A percentile compares a stretch with the other conserved stretches of the same genome.
These are phyloP conservation scores for Lithobates pipiens DNA, from an alignment of 2,797 vertebrate genomes.

Conservation along the genomic window DNA sequence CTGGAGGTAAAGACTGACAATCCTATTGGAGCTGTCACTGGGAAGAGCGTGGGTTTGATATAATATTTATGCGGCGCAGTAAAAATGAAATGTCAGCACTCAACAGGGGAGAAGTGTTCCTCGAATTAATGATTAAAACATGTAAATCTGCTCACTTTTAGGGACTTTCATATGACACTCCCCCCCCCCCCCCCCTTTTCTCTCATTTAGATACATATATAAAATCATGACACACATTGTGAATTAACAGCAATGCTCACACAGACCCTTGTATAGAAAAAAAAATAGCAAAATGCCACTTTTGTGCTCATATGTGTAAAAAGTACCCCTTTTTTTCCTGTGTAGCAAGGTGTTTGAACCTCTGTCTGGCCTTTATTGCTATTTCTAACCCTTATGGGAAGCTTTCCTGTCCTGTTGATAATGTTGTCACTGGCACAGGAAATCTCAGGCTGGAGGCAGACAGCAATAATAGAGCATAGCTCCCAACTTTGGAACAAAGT, in stretches of 20 bases:
- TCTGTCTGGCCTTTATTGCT: too few relatives aligned
- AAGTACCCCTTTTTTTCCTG: too few relatives aligned
- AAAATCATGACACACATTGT: too few relatives aligned
- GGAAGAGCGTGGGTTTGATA: slow-evolving; percentile 20
- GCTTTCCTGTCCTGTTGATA: too few relatives aligned
- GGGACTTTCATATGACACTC: not conserved
- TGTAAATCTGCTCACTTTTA: not conserved
- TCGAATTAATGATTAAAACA: slow-evolving; percentile 38
- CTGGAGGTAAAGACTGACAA: not conserved
- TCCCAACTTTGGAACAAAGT: too few relatives aligned
- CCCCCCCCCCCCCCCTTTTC: not conserved
- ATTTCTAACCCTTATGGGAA: too few relatives aligned
- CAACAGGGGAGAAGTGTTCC: slow-evolving; percentile 19
- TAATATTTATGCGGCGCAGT: slow-evolving; percentile 41
- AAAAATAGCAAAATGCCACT: too few relatives aligned
- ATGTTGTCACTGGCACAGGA: too few relatives aligned
- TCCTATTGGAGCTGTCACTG: not conserved
- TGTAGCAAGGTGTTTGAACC: too few relatives aligned
- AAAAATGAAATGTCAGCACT: slow-evolving; percentile 50
- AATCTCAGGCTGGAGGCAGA: too few relatives aligned
- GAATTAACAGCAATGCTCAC: not conserved
- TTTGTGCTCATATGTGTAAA: too few relatives aligned
- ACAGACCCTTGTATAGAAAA: not conserved
- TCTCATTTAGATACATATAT: not conserved
- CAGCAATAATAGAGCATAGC: too few relatives aligned